Evolutionary conservation across 2,797 vertebrate species (phyloP), one percentile per base, ranked within the genome.

Genomic region (Malurus splendens): DNA sequence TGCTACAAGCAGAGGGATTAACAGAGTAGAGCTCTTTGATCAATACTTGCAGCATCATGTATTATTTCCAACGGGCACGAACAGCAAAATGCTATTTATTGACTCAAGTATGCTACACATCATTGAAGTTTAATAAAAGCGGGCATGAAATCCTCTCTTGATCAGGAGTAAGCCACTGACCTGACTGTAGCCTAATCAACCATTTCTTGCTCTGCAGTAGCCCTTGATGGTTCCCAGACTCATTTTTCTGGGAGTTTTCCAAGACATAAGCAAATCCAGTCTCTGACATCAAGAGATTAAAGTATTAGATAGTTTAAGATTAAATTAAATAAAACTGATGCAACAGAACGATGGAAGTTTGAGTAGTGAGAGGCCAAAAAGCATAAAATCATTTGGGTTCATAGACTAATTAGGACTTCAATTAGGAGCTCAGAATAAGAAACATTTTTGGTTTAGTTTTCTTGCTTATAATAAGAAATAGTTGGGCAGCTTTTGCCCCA

Each of bases 81-180:
- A 82, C 70, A 82, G 86, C 82, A 93, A 90, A 90, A 86, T 86
- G 82, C 62, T 80, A 77, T 92, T 93, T 94, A 93, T 90, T 94
- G 91, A 86, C 86, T 85, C 47, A 92, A 92, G 61, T 47, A 74
- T 59, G 81, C 70, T 90, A 70, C 56, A 86, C 50, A 92, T 94
- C 72, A 90, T 2, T 87, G 81, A 88, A 82, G 67, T 67, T 92
- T 92, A 93, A 91, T 88, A 82, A 36, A 50, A 61, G 38, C 41
- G 44, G 68, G 84, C 65, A 33, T 30, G 61, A 86, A 82, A 89
- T 88, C 93, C 55, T 74, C 72, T 86, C 86, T 61, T 79, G 57
- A 91, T 55, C 55, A 64, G 65, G 57, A 92, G 17, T 65, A 89
- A 89, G 57, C 41, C 65, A 77, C 52, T 85, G 88, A 86, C 70